Conservation (phyloP, 2,113 vertebrate genomes). For the mouse (Mus musculus) region DNA sequence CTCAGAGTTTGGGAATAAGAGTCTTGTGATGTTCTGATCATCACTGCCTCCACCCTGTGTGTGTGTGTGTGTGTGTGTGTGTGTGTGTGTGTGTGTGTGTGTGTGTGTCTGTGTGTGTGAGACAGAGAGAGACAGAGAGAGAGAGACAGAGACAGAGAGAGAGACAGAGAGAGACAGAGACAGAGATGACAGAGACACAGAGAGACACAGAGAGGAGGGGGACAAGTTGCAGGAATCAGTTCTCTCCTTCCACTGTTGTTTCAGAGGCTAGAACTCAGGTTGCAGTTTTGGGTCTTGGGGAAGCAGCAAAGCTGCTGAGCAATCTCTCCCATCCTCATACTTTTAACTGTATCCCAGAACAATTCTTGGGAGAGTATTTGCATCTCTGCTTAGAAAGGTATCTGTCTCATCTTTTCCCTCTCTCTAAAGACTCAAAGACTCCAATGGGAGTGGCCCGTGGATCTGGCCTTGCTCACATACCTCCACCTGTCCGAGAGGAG, state of each 20-base stretch:
- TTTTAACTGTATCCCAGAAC: not conserved
- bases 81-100: not conserved
- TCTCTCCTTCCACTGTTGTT: not conserved
- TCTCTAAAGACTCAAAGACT: not conserved
- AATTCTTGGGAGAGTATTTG: not conserved
- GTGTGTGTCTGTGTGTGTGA: not conserved
- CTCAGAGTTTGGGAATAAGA: not conserved
- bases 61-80: not conserved
- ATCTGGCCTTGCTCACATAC: not conserved
- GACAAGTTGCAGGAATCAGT: not conserved
- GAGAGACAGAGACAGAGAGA: not conserved
- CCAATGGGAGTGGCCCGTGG: not conserved
- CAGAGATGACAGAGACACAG: not conserved
- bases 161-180: not conserved
- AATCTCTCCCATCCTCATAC: not conserved
- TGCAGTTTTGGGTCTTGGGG: not conserved
- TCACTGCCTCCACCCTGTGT: not conserved
- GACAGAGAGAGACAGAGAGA: not conserved
- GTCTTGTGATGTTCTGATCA: not conserved
- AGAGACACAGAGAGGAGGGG: not conserved
- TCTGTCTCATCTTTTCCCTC: not conserved
- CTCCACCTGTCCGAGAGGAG: not conserved
- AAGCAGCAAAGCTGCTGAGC: not conserved
- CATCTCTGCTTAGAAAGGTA: not conserved
- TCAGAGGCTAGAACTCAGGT: not conserved